Evolutionary conservation across 2,888 invertebrate species (phyloP).

Genomic region (Drosophila algonquin): DNA sequence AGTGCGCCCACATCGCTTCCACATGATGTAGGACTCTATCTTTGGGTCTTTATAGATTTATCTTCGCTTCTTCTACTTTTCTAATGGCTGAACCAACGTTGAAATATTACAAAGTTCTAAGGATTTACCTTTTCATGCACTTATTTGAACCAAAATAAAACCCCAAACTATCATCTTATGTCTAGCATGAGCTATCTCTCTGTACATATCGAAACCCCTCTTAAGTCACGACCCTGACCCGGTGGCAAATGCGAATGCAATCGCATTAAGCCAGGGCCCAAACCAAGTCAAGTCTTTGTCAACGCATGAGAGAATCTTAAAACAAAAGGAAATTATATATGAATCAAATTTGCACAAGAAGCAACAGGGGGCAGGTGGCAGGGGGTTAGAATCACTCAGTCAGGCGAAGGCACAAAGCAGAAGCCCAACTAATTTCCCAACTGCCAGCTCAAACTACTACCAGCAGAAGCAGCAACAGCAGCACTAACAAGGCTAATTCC

Average conservation of each 20-base stretch:
- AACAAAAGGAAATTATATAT: slow-evolving; percentile 26
- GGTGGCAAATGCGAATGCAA: slow-evolving; percentile 45
- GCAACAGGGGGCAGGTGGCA: slow-evolving; percentile 5
- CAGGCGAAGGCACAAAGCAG: slow-evolving; percentile 42
- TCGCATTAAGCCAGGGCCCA: slow-evolving; percentile 35
- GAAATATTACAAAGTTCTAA: too few species aligned
- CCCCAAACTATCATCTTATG: too few species aligned
- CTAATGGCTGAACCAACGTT: too few species aligned
- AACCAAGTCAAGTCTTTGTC: not conserved
- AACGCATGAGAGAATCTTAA: not conserved
- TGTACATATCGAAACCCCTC: not conserved
- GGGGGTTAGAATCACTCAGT: slow-evolving; percentile 10
- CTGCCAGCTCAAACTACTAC: not conserved
- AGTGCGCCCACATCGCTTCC: too few species aligned
- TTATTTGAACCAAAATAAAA: too few species aligned
- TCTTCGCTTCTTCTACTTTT: too few species aligned
- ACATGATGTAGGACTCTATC: too few species aligned
- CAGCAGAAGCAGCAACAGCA: slow-evolving; percentile 5
- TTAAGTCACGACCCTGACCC: slow-evolving; percentile 49
- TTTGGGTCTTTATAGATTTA: too few species aligned
- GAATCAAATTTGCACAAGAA: slow-evolving; percentile 45
- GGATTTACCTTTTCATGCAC: too few species aligned
- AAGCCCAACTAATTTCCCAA: slow-evolving; percentile 48
- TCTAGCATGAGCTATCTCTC: too few species aligned
- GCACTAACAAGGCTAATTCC: slow-evolving; percentile 63